Conservation (phyloP, 2,888 invertebrate species). For the Drosophila pseudotakahashii region DNA sequence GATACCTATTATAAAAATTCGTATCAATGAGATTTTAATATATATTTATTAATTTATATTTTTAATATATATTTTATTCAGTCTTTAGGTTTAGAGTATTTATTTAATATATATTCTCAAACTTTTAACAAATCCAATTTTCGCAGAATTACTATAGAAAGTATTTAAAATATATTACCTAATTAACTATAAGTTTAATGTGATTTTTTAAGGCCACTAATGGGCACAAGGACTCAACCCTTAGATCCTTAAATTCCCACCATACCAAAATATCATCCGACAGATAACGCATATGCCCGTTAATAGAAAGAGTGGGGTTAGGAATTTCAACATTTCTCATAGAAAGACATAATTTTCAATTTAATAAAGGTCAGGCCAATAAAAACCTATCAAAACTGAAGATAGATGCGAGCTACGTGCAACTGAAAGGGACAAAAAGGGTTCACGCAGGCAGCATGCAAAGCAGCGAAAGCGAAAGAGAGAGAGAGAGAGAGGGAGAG, state of each 20-base stretch:
- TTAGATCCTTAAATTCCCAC: background rate
- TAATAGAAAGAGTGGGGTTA: background rate
- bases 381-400: conserved; percentile 74
- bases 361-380: conserved; percentile 75
- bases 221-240: too few species aligned
- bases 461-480: background rate
- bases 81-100: too few species aligned
- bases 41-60: too few species aligned
- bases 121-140: too few species aligned
- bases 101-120: too few species aligned
- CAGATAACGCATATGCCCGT: conserved; percentile 8
- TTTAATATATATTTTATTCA: too few species aligned
- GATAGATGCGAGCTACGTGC: conserved; percentile 72
- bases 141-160: too few species aligned
- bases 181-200: too few species aligned
- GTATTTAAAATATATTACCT: too few species aligned
- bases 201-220: too few species aligned
- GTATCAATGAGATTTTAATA: too few species aligned
- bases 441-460: conserved; percentile 16
- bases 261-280: background rate
- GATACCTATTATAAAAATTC: conserved; percentile 8
- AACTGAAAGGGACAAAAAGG: conserved; percentile 66
- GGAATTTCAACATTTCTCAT: conserved; percentile 64
- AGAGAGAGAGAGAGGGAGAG: background rate
- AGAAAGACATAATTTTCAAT: conserved; percentile 79